Conservation (phyloP, 2,113 vertebrate genomes). For the Cyanocitta stelleri region DNA sequence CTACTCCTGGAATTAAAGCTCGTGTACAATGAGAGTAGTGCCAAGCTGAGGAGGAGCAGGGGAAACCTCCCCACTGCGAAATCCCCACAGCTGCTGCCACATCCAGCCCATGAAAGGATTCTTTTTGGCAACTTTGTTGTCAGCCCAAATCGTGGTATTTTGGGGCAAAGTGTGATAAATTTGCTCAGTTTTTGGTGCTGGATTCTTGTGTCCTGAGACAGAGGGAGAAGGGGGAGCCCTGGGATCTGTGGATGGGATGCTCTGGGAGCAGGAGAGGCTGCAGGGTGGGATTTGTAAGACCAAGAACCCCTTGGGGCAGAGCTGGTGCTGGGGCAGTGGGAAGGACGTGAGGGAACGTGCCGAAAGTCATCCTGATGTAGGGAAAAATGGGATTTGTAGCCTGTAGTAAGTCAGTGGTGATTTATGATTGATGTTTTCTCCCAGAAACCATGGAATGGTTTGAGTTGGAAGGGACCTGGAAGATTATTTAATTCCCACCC, state of each 20-base stretch:
- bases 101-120: background rate
- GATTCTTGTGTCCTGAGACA: accelerated
- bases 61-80: background rate
- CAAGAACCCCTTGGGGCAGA: too few relatives aligned
- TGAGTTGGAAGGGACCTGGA: background rate
- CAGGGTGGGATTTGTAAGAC: background rate
- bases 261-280: background rate
- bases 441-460: background rate
- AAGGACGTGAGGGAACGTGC: background rate
- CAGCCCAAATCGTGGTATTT: background rate
- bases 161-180: background rate
- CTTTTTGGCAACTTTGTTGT: background rate
- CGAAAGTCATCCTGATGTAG: background rate
- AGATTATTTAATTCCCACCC: background rate
- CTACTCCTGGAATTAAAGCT: background rate
- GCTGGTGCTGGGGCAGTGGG: background rate
- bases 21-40: background rate
- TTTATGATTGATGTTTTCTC: background rate
- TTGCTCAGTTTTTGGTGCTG: background rate
- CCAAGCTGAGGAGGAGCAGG: background rate
- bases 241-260: background rate
- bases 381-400: background rate
- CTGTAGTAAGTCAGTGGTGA: too few relatives aligned
- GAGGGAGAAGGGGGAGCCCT: background rate
- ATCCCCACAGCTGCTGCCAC: background rate